Conservation (phyloP, 2,113 vertebrate species). For the Todiramphus saurophagus region DNA sequence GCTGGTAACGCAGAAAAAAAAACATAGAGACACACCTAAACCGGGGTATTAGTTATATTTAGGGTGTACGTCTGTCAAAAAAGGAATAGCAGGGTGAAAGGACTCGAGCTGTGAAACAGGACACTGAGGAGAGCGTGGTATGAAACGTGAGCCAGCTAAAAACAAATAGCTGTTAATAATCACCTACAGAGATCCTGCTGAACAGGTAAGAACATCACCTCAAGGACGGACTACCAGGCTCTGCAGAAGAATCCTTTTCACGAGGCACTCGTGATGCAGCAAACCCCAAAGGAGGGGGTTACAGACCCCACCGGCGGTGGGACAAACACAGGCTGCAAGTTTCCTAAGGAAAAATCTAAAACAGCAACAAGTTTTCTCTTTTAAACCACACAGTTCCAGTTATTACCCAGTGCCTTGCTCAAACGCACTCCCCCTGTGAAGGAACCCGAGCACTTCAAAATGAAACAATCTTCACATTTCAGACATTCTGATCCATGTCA, state of each 20-base stretch:
- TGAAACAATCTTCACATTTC: neutral
- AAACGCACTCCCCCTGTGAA: neutral
- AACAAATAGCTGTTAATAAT: neutral
- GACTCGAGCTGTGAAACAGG: neutral
- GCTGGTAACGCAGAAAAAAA: neutral
- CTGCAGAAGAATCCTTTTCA: neutral
- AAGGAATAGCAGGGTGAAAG: neutral
- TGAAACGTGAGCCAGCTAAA: neutral
- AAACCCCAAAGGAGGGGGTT: neutral
- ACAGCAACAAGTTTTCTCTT: neutral
- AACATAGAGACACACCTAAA: neutral
- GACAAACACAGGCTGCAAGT: neutral
- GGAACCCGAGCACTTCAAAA: neutral
- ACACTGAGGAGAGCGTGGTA: neutral
- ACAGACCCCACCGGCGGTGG: rapidly evolving
- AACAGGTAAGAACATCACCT: neutral
- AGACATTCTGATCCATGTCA: neutral
- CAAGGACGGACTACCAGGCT: neutral
- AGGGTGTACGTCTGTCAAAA: neutral
- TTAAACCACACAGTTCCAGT: neutral
- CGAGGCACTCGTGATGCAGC: neutral
- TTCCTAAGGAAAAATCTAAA: neutral
- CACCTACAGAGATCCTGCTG: neutral
- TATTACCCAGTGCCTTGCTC: neutral
- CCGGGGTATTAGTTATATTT: neutral